Base-by-base conservation (phyloP, 2,113 vertebrate species). In the Myrmophylax atrothorax region DNA sequence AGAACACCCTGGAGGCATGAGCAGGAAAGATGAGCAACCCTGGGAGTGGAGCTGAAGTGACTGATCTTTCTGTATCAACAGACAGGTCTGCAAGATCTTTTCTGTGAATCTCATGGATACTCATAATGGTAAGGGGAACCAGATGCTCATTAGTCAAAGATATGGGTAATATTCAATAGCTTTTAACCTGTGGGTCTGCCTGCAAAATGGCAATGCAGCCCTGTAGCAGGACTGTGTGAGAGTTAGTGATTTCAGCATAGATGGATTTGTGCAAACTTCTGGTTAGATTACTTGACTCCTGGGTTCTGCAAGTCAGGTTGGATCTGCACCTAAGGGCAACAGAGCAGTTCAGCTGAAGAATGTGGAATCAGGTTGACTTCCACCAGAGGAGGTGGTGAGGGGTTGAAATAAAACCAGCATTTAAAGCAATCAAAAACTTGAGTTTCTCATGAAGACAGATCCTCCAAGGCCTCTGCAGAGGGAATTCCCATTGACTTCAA, bases 401-500 rank as follows among this genome's bases (percentile, higher is more conserved):
- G 64, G 12, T n/a, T 94, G 88, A 92, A 96, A 95, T 92, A 94
- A 96, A 92, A 25, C 79, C 25, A 0, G 37, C 53, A 90, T 89
- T 94, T 94, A 86, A 84, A 96, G 72, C 79, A 83, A 85, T 85
- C 53, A 66, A 85, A 96, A 95, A 18, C 9, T 37, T 60, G 59
- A 70, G 10, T 90, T 90, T 80, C 82, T 94, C 47, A 55, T 90
- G 46, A 75, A 90, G 90, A 55, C 88, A 52, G 85, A 75, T 92
- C 74, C 67, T 93, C 79, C 79, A 88, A 94, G 56, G 75, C 60
- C 91, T 93, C 84, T 67, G 72, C 11, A 14, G 18, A 95, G 87
- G 69, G 78, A 94, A 93, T 95, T 96, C 89, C 87, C 85, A 92
- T 67, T 78, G 92, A 90, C 64, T 97, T 90, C 87, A 78, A 55